phyloP scores from a whole-genome alignment of 2,113 vertebrate genomes.

The Todiramphus saurophagus region DNA sequence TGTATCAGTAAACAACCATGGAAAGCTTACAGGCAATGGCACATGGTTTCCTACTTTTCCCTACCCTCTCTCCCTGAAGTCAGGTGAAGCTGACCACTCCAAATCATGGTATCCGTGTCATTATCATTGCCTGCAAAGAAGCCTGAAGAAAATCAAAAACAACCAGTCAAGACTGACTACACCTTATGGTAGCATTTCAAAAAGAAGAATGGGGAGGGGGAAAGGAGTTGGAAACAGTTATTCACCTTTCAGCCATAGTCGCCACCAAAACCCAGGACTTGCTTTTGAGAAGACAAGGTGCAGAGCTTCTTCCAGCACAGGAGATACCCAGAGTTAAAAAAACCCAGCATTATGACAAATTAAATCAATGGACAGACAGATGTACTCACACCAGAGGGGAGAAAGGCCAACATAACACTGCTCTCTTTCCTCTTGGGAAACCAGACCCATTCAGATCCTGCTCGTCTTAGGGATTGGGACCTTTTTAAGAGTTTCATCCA shows the following conservation, averaged over 20 bases:
- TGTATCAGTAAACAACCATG: neutral
- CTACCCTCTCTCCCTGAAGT: neutral
- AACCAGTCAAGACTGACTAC: neutral
- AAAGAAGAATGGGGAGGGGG: neutral
- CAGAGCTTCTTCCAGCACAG: neutral
- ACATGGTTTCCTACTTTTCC: neutral
- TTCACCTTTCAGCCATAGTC: neutral
- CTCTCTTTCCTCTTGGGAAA: neutral
- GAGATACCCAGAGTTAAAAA: neutral
- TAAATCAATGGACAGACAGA: neutral
- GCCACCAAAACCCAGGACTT: neutral
- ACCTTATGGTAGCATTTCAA: neutral
- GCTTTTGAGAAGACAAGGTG: neutral
- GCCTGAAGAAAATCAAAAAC: neutral
- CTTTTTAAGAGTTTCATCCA: neutral
- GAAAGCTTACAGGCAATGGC: neutral
- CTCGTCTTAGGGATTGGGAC: neutral
- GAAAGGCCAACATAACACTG: fast-evolving
- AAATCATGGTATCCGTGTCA: neutral
- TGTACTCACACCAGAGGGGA: neutral
- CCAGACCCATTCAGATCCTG: neutral
- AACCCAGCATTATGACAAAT: neutral
- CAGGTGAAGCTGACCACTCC: neutral
- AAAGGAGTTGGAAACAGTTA: neutral
- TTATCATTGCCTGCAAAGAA: neutral